Percentiles rank a stretch among this genome's conserved stretches.
Evolutionary conservation across 2,113 vertebrate genomes (phyloP).

Genomic region (Eclectus roratus): DNA sequence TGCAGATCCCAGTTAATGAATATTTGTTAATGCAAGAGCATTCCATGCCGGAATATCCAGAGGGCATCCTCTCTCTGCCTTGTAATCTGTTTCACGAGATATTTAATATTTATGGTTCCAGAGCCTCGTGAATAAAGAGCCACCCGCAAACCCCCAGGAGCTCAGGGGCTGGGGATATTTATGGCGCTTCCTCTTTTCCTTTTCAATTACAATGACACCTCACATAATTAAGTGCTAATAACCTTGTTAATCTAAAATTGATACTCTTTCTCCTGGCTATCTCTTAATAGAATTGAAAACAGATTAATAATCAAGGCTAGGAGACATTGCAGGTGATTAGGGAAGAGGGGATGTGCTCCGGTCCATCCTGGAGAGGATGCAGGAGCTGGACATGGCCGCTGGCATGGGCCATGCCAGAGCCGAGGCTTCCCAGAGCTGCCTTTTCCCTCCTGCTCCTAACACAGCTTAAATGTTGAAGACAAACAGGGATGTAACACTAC

Average conservation of each 20-base stretch:
- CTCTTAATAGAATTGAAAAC: conserved; percentile 65
- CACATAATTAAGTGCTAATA: conserved; percentile 74
- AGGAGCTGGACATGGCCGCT: background rate
- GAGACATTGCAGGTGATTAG: rapidly evolving
- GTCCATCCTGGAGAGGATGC: background rate
- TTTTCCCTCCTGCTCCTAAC: background rate
- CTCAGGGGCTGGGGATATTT: conserved; percentile 33
- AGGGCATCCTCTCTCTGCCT: conserved; percentile 11
- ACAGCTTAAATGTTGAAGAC: conserved; percentile 36
- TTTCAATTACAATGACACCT: conserved; percentile 71
- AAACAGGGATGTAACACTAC: conserved; percentile 44
- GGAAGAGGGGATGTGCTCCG: background rate
- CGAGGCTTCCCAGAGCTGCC: background rate
- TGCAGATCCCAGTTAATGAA: conserved; percentile 54
- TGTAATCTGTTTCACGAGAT: background rate
- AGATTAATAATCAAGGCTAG: conserved; percentile 34
- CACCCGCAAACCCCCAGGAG: conserved; percentile 36
- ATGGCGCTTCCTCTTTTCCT: conserved; percentile 42
- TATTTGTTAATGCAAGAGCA: conserved; percentile 52
- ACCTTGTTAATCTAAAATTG: conserved; percentile 72
- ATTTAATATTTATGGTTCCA: conserved; percentile 60
- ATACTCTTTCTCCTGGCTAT: conserved; percentile 68
- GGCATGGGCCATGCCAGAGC: too few species aligned
- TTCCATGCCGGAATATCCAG: conserved; percentile 4
- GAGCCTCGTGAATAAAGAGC: background rate